These are phyloP conservation scores for Diadumene lineata DNA, from an alignment of 92 coral and sea anemone species.

Conservation along the genomic window DNA sequence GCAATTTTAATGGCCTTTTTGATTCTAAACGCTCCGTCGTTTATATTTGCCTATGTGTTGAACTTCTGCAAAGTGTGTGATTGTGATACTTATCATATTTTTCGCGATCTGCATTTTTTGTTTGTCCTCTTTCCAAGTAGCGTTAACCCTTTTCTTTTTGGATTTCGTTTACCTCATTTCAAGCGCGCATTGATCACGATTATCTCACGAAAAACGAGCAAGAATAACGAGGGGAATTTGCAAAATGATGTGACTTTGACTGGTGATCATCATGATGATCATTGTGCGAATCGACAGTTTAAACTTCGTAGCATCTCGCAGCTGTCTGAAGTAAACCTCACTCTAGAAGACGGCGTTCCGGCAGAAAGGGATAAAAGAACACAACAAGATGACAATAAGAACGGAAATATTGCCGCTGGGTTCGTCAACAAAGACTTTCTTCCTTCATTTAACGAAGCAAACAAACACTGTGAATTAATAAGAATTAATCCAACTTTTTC, in stretches of 20 bases:
- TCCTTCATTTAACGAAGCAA: background rate
- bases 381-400: background rate
- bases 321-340: background rate
- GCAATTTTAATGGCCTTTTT: constrained; percentile 54
- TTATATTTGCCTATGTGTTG: constrained; percentile 57
- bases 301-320: background rate
- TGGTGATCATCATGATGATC: no score
- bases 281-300: no score
- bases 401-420: background rate
- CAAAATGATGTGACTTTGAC: constrained; percentile 11
- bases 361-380: background rate
- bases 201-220: constrained; percentile 2
- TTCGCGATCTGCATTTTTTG: constrained; percentile 66
- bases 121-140: constrained; percentile 67
- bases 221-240: background rate
- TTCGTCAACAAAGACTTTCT: background rate
- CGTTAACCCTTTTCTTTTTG: constrained; percentile 69
- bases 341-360: background rate
- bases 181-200: constrained; percentile 47
- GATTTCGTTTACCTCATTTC: constrained; percentile 67
- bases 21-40: constrained; percentile 59
- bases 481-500: background rate
- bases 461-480: background rate
- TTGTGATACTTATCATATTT: constrained; percentile 55
- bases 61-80: constrained; percentile 61